Conservation (phyloP, 1,140 invertebrate genomes). For the Tetranychus cinnabarinus region DNA sequence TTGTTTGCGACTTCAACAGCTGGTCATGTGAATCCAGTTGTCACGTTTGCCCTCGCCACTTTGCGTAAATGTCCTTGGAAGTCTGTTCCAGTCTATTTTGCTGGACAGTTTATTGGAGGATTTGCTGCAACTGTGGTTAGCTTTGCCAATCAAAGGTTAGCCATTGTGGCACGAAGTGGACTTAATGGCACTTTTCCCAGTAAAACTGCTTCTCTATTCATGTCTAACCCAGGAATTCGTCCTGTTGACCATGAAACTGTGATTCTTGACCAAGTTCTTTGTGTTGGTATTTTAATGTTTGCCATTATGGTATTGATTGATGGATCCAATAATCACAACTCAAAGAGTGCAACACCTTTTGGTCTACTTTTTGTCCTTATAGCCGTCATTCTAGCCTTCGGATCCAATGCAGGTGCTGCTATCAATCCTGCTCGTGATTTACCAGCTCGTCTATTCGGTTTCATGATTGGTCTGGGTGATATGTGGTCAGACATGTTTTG, state of each 20-base stretch:
- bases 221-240: too few species aligned
- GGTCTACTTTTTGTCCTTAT: background rate
- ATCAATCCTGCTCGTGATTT: conserved; percentile 39
- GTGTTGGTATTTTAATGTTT: background rate
- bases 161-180: too few species aligned
- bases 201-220: too few species aligned
- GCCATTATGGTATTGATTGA: background rate
- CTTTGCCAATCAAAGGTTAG: too few species aligned
- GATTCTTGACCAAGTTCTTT: background rate
- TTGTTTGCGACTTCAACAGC: background rate
- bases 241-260: too few species aligned
- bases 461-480: conserved; percentile 29
- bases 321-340: background rate
- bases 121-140: background rate
- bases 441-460: conserved; percentile 29
- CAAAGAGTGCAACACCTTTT: background rate
- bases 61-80: background rate
- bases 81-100: background rate
- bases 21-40: background rate
- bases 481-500: conserved; percentile 20
- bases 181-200: too few species aligned
- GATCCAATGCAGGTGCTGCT: conserved; percentile 32
- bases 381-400: conserved; percentile 17
- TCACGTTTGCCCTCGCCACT: background rate
- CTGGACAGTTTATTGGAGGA: background rate